phyloP scores from a whole-genome alignment of 2,888 invertebrate genomes.

The Xestoiulus laeticollis region DNA sequence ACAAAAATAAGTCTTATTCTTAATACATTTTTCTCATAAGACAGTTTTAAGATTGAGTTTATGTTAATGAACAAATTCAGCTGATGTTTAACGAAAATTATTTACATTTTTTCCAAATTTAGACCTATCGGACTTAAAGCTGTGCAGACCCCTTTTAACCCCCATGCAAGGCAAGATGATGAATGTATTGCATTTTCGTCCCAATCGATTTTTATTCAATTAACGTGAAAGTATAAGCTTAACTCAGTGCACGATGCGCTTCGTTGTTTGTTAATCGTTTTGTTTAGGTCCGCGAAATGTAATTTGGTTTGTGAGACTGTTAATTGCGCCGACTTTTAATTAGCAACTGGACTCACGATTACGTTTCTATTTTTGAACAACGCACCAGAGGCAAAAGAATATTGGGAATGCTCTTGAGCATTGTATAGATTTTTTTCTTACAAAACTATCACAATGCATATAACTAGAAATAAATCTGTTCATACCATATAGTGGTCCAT shows the following conservation, averaged over 20 bases:
- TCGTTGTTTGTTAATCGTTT: background rate
- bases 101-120: background rate
- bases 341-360: background rate
- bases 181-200: background rate
- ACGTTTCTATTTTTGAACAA: background rate
- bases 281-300: slow-evolving; percentile 19
- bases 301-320: background rate
- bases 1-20: too few relatives aligned
- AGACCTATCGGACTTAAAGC: background rate
- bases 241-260: background rate
- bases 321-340: slow-evolving; percentile 1
- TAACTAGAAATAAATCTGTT: too few relatives aligned
- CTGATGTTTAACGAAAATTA: background rate
- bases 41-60: too few relatives aligned
- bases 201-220: slow-evolving; percentile 3
- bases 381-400: background rate
- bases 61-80: too few relatives aligned
- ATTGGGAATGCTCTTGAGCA: background rate
- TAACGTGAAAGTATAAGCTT: background rate
- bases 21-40: too few relatives aligned
- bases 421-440: too few relatives aligned
- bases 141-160: background rate
- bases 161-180: background rate
- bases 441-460: too few relatives aligned
- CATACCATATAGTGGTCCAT: too few relatives aligned